Conservation (phyloP, 1,140 invertebrate species). For the Holcopasites calliopsidis region DNA sequence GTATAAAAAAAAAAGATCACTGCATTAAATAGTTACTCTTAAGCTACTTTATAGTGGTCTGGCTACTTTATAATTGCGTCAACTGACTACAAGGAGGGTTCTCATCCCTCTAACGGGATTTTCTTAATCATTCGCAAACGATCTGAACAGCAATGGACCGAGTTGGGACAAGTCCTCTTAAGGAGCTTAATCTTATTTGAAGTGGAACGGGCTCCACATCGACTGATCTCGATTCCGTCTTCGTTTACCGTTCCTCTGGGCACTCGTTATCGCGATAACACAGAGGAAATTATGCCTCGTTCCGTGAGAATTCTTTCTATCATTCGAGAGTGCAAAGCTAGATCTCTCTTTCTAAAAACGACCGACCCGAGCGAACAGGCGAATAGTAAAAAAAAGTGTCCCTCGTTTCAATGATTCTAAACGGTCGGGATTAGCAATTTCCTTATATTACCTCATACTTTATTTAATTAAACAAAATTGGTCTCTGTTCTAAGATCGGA, state of each 20-base stretch:
- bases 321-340: not conserved
- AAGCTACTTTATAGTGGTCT: too few relatives aligned
- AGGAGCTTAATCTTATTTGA: conserved; percentile 20
- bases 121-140: conserved; percentile 24
- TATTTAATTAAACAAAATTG: too few relatives aligned
- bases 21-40: too few relatives aligned
- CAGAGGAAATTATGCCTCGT: not conserved
- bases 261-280: conserved; percentile 6
- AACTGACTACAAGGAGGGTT: not conserved
- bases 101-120: conserved; percentile 17
- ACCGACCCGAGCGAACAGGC: not conserved
- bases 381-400: too few relatives aligned
- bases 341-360: not conserved
- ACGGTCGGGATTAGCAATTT: too few relatives aligned
- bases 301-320: too few relatives aligned
- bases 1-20: not conserved
- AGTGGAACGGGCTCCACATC: not conserved
- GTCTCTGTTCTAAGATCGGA: too few relatives aligned
- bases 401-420: too few relatives aligned
- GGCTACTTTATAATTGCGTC: not conserved
- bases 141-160: conserved; percentile 5
- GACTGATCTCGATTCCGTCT: conserved; percentile 10
- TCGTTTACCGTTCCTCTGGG: not conserved
- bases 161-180: conserved; percentile 4
- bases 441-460: too few relatives aligned